Conservation (phyloP, 1,140 invertebrate species). For the Phortica variegata region DNA sequence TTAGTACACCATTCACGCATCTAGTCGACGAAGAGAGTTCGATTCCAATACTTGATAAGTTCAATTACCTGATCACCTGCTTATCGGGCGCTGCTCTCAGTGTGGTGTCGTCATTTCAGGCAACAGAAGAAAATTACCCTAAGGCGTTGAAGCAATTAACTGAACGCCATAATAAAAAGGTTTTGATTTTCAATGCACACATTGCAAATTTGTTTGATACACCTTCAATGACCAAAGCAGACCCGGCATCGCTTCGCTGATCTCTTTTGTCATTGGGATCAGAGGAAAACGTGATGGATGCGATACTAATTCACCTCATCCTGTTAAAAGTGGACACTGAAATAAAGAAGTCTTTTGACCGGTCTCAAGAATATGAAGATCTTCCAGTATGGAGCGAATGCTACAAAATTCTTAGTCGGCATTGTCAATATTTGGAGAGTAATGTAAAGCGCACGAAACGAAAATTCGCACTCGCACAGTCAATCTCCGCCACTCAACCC, state of each 20-base stretch:
- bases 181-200: slow-evolving; percentile 10
- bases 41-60: slow-evolving; percentile 5
- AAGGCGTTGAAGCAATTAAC: slow-evolving; percentile 7
- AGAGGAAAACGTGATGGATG: too few relatives aligned
- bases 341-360: too few relatives aligned
- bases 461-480: background rate
- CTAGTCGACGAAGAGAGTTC: background rate
- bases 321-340: too few relatives aligned
- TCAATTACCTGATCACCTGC: slow-evolving; percentile 7
- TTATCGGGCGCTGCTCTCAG: background rate
- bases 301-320: too few relatives aligned
- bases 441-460: background rate
- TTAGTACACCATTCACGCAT: too few relatives aligned
- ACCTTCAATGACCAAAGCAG: background rate
- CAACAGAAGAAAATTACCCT: slow-evolving; percentile 11
- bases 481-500: slow-evolving; percentile 1
- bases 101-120: slow-evolving; percentile 1
- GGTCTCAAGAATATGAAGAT: too few relatives aligned
- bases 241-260: background rate
- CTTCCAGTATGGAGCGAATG: too few relatives aligned
- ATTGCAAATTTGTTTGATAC: background rate
- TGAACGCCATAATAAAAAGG: slow-evolving; percentile 8
- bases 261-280: background rate
- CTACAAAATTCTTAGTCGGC: too few relatives aligned
- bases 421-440: too few relatives aligned